Conservation (phyloP, 2,888 invertebrate species). For the Ferdinandea cuprea region DNA sequence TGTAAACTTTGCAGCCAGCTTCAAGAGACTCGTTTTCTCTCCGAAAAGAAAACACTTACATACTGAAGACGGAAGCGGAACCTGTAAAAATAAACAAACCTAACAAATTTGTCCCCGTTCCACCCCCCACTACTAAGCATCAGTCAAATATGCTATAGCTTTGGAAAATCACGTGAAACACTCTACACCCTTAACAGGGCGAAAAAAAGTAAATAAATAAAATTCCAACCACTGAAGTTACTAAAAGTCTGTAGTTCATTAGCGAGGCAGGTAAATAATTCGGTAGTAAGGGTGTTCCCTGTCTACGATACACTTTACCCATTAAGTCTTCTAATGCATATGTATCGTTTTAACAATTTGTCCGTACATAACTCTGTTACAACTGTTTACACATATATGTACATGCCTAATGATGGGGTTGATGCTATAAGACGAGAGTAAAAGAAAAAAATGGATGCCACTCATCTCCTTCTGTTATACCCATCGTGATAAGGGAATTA, state of each 20-base stretch:
- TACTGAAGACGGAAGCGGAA: constrained; percentile 36
- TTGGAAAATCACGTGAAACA: constrained; percentile 22
- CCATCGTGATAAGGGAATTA: constrained; percentile 47
- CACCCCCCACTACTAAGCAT: neutral
- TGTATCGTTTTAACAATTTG: constrained; percentile 64
- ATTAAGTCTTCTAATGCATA: constrained; percentile 57
- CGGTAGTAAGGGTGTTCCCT: neutral
- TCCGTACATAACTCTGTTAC: constrained; percentile 24
- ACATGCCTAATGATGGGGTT: neutral
- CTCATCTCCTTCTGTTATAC: constrained; percentile 28
- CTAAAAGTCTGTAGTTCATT: constrained; percentile 54
- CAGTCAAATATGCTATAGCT: constrained; percentile 10
- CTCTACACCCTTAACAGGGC: neutral
- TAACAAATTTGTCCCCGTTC: constrained; percentile 13
- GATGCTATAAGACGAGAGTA: neutral
- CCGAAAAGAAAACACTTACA: constrained; percentile 15
- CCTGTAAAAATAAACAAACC: constrained; percentile 23
- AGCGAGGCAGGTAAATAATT: constrained; percentile 35
- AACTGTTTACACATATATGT: constrained; percentile 23
- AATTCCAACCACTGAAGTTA: constrained; percentile 48
- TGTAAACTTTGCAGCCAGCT: constrained; percentile 28
- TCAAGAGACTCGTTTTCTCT: neutral
- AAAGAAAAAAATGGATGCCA: neutral
- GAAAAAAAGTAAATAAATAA: neutral
- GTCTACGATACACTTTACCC: neutral